A percentile compares a stretch with the other conserved stretches of the same genome.
Conservation (phyloP, 1,140 invertebrate genomes). For the Plectus sambesii region DNA sequence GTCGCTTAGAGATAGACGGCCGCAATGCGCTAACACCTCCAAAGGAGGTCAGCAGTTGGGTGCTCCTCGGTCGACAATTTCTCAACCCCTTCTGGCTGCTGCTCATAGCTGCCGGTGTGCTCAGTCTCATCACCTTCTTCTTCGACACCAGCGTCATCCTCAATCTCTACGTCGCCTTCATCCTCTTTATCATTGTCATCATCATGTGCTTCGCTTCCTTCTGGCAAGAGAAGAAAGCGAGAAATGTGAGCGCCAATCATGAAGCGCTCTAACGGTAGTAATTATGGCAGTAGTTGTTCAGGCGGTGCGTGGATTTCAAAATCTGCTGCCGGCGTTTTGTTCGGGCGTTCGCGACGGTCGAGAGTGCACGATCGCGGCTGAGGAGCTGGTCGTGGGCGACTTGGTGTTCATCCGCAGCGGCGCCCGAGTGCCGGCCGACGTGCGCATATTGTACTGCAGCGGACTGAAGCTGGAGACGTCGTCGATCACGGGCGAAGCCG, state of each 20-base stretch:
- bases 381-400: conserved; percentile 80
- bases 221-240: conserved; percentile 26
- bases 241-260: conserved; percentile 18
- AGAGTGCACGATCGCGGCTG: conserved; percentile 73
- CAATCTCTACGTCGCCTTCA: conserved; percentile 29
- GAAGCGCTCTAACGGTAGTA: conserved; percentile 1
- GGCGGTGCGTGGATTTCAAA: conserved; percentile 31
- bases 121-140: conserved; percentile 40
- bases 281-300: conserved; percentile 16
- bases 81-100: conserved; percentile 45
- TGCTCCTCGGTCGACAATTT: conserved; percentile 37
- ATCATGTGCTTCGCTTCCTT: conserved; percentile 30
- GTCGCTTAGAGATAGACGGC: too few species aligned
- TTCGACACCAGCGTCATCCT: conserved; percentile 37
- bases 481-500: conserved; percentile 64
- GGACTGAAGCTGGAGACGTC: conserved; percentile 60
- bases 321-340: conserved; percentile 61
- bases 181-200: conserved; percentile 32
- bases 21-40: conserved; percentile 31
- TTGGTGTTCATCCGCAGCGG: conserved; percentile 89
- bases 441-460: conserved; percentile 71
- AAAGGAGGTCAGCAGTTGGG: conserved; percentile 28
- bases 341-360: conserved; percentile 84
- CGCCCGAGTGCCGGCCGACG: conserved; percentile 82
- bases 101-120: conserved; percentile 33